Evolutionary conservation across 2,888 invertebrate species (phyloP), one percentile per base, ranked within the genome.

Genomic region (Tenthredo notha): DNA sequence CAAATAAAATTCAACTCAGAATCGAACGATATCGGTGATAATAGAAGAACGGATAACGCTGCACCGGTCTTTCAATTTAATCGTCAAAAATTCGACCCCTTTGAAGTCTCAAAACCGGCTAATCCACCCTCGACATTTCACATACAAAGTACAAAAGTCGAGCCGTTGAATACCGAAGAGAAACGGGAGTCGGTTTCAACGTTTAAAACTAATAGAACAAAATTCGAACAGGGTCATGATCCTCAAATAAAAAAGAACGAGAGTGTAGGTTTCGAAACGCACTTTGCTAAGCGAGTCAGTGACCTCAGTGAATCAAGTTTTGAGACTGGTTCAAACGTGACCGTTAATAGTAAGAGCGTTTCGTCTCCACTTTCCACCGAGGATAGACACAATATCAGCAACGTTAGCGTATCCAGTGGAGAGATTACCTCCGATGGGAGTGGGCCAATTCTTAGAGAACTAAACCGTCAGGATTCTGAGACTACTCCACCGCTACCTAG

Each of bases 401-500:
- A 91, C 86, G 90, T 93, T 2, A 93, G 92, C 85, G 92, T 93
- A 3, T 93, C 92, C 15, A 93, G 92, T 84, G 91, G 91, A 12
- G 93, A 93, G 37, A 92, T 90, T 47, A 92, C 91, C 85, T 10
- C 25, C 0, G 80, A 80, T 25, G 61, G n/a, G 18, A 61, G 6
- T 2, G 6, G 37, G 7, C 21, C 40, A 1, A 25, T 33, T 7
- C 40, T 92, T 84, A 50, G 86, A 87, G 72, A 84, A 91, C 75
- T 84, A 83, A 82, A 80, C 85, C 65, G 87, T 87, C 89, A 87
- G 84, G 89, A 88, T 87, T 91, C 86, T 4, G 91, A 90, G 4
- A 89, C 88, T 15, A 92, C 92, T 15, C 93, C 94, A n/a, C 92
- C 93, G 4, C 87, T 94, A 0, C 93, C 94, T 1, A 93, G 90